Evolutionary conservation across 2,797 vertebrate species (phyloP).

Genomic region (Anniella stebbinsi): DNA sequence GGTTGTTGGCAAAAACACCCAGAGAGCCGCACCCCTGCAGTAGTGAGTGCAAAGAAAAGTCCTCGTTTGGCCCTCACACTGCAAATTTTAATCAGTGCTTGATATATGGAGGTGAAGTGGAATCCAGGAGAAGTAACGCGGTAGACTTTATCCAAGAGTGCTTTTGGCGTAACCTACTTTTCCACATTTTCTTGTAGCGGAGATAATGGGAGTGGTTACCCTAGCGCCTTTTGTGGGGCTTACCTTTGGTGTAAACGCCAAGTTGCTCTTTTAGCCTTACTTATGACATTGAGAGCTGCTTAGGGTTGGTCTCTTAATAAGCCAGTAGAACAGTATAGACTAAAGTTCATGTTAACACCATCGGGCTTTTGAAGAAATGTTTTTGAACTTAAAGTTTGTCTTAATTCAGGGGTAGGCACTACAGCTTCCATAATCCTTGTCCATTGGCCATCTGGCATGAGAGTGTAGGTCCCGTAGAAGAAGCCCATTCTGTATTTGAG

Average conservation of each 20-base stretch:
- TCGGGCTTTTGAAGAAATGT: not conserved
- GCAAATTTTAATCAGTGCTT: not conserved
- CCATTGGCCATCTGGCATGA: too few relatives aligned
- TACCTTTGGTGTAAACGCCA: slow-evolving; percentile 2
- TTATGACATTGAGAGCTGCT: not conserved
- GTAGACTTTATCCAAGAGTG: not conserved
- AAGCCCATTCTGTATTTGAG: not conserved
- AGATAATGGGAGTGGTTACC: slow-evolving; percentile 14
- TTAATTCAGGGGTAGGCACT: too few relatives aligned
- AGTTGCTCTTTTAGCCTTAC: slow-evolving; percentile 2
- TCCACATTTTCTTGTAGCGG: not conserved
- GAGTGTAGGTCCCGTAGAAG: not conserved
- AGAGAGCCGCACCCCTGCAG: too few relatives aligned
- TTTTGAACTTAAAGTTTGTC: not conserved
- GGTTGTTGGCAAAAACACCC: too few relatives aligned
- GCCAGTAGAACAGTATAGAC: not conserved
- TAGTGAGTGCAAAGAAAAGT: too few relatives aligned
- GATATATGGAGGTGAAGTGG: rapidly evolving
- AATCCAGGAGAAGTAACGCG: not conserved
- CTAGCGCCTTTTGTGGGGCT: not conserved
- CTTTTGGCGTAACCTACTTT: slow-evolving; percentile 10
- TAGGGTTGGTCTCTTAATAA: not conserved
- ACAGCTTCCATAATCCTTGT: too few relatives aligned
- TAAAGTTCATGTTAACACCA: not conserved
- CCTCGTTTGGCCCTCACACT: not conserved